These are phyloP conservation scores for Xanthia icteritia DNA, from an alignment of 2,888 invertebrate genomes.

Conservation along the genomic window DNA sequence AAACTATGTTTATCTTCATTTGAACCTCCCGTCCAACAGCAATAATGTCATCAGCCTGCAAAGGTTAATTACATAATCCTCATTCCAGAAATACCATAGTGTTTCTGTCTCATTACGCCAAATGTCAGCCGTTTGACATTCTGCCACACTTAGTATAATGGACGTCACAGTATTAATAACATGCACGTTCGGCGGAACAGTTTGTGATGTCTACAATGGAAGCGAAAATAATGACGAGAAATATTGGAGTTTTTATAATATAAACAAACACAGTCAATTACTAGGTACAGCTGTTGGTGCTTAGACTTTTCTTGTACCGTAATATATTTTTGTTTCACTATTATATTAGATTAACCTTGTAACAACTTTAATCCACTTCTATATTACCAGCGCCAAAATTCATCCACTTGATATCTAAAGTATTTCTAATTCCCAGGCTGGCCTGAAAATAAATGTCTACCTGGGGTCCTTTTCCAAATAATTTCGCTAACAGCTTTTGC, in stretches of 20 bases:
- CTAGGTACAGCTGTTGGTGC: background rate
- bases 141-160: constrained; percentile 59
- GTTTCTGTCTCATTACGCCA: constrained; percentile 63
- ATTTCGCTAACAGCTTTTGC: constrained; percentile 61
- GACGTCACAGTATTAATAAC: constrained; percentile 58
- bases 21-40: constrained; percentile 5
- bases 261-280: background rate
- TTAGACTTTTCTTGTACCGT: background rate
- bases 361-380: constrained; percentile 35
- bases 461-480: constrained; percentile 62
- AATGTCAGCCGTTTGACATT: constrained; percentile 67
- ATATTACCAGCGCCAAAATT: constrained; percentile 21
- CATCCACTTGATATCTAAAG: constrained; percentile 45
- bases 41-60: constrained; percentile 58
- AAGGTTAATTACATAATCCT: constrained; percentile 64
- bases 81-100: constrained; percentile 47
- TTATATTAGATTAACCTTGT: constrained; percentile 27
- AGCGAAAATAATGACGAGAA: constrained; percentile 13
- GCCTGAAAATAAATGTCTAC: constrained; percentile 59
- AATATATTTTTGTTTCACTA: background rate
- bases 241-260: background rate
- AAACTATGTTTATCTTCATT: background rate
- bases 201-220: constrained; percentile 11
- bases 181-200: constrained; percentile 22
- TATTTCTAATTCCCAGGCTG: constrained; percentile 53